These are phyloP conservation scores for Mus pahari DNA, from an alignment of 2,113 vertebrate genomes.

Conservation along the genomic window DNA sequence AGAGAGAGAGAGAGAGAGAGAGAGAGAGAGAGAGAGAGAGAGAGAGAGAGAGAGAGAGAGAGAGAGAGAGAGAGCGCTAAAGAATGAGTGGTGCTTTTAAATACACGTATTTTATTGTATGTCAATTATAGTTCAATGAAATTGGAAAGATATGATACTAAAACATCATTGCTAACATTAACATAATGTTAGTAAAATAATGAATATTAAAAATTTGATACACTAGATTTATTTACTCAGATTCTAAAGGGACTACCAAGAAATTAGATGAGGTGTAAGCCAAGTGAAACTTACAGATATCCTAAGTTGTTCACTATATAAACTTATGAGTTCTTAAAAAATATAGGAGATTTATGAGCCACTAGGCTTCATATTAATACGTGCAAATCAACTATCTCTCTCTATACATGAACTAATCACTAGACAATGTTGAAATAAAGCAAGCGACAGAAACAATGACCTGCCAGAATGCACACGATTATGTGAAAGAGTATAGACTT, in stretches of 20 bases:
- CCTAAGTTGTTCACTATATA: neutral
- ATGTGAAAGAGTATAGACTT: neutral
- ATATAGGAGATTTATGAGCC: neutral
- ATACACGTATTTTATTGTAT: neutral
- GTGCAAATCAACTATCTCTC: neutral
- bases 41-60: no score
- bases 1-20: neutral
- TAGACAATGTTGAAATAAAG: constrained; percentile 10
- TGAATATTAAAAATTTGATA: neutral
- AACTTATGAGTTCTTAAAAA: neutral
- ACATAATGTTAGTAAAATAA: neutral
- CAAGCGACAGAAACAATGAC: neutral
- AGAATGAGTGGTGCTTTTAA: neutral
- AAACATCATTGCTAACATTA: neutral
- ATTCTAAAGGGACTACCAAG: neutral
- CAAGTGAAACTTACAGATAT: neutral
- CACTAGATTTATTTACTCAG: neutral
- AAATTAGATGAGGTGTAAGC: neutral
- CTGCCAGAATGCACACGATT: neutral
- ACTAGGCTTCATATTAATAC: neutral
- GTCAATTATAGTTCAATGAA: neutral
- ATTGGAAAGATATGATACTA: neutral
- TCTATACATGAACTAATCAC: neutral
- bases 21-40: no score
- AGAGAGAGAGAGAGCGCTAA: neutral